A percentile compares a stretch with the other conserved stretches of the same genome.
These are phyloP conservation scores for Drosophila neonasuta DNA, from an alignment of 2,888 invertebrate genomes.

Conservation along the genomic window DNA sequence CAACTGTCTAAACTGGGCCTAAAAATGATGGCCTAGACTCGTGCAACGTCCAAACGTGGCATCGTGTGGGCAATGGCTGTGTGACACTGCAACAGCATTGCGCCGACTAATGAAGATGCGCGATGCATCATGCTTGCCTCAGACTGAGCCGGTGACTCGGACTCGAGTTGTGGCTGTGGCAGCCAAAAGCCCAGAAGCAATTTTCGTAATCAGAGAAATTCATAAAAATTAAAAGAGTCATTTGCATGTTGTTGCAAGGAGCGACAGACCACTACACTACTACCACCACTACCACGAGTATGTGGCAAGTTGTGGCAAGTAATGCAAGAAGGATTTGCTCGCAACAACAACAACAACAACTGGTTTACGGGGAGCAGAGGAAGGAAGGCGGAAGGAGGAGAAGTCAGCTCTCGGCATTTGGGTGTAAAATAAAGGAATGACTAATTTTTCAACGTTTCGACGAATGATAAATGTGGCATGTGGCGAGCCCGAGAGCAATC, in stretches of 20 bases:
- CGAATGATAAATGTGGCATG: conserved; percentile 77
- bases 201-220: conserved; percentile 78
- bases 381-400: conserved; percentile 6
- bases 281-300: not conserved
- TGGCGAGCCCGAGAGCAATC: conserved; percentile 78
- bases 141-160: not conserved
- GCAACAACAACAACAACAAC: conserved; percentile 7
- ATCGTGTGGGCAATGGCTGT: conserved; percentile 10
- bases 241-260: conserved; percentile 70
- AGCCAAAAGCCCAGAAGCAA: conserved; percentile 76
- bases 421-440: conserved; percentile 78
- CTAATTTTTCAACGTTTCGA: conserved; percentile 78
- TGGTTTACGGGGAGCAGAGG: conserved; percentile 29
- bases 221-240: conserved; percentile 78
- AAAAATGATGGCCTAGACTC: conserved; percentile 67
- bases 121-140: conserved; percentile 71
- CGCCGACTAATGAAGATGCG: conserved; percentile 78
- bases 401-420: conserved; percentile 71
- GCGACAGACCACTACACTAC: conserved; percentile 13
- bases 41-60: conserved; percentile 2
- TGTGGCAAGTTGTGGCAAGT: conserved; percentile 55
- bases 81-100: conserved; percentile 70
- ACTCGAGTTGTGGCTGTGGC: conserved; percentile 20
- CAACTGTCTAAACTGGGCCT: conserved; percentile 69
- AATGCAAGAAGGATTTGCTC: conserved; percentile 69